Base-by-base conservation (phyloP, 2,888 invertebrate genomes). In the Drosophila vallismaia region DNA sequence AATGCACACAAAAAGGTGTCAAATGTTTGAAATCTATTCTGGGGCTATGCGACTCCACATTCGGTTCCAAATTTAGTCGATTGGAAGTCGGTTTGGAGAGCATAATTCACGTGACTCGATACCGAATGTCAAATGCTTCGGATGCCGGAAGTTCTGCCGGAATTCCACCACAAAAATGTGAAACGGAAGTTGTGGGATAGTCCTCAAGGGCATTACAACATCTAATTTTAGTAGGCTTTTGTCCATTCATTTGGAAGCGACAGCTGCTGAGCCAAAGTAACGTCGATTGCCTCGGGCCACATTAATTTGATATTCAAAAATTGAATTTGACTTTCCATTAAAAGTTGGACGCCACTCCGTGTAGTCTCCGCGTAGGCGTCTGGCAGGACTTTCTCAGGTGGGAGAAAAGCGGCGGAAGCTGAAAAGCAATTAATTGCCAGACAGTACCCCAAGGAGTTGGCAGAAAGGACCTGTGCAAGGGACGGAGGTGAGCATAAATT, bases 281-380 rank as follows among this genome's bases (percentile, higher is more conserved):
- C 19, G 60, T 64, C 62, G 59, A 67, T 36, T 58, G 77, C 73
- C 64, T 59, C 57, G 57, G 69, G 71, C 73, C 50, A 19, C 54
- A 56, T 77, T 77, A 77, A 80, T 84, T 71, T 68, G 75, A 78
- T 83, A 88, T 88, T 83, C 78, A 74, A 80, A 87, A 84, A 84
- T 84, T 86, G 80, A 88, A 88, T 88, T 86, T 74, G 78, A 73
- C 76, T 88, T 84, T 84, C 86, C 77, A 84, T 84, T 84, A 84
- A 84, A 88, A 86, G 64, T 74, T 71, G 58, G 54, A 58, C 63
- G 36, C 26, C 24, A 52, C 67, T 31, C 49, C 24, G 62, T 58
- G 60, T 64, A 53, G 70, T 48, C 67, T 31, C 49, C 24, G 62
- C 55, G 60, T 64, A 53, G 70, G 77, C 51, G 63, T 24, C 48